phyloP scores from a whole-genome alignment of 2,113 vertebrate species.

The Hippocampus mohnikei region DNA sequence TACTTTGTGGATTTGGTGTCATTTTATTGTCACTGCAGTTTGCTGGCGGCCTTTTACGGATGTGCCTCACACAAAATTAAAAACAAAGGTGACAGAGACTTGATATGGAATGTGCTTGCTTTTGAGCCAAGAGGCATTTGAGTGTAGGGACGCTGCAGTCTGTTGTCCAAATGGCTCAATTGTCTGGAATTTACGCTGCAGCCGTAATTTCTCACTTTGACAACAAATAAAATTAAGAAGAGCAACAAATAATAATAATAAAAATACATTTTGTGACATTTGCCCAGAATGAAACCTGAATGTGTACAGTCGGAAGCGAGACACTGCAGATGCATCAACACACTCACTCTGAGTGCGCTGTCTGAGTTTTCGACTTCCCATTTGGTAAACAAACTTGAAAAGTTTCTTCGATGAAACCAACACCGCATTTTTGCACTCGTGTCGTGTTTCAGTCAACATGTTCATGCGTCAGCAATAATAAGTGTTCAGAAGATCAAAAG shows the following conservation, averaged over 20 bases:
- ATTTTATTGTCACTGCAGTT: no score
- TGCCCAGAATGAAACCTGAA: constrained; percentile 27
- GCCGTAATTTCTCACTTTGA: constrained; percentile 60
- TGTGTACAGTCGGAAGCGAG: constrained; percentile 5
- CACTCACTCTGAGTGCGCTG: neutral
- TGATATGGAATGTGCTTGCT: no score
- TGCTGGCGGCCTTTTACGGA: no score
- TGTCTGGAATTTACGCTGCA: constrained; percentile 62
- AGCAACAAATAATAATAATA: constrained; percentile 40
- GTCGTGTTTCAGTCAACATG: constrained; percentile 15
- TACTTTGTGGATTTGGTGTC: no score
- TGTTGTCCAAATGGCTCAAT: constrained; percentile 53
- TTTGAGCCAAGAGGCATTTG: no score
- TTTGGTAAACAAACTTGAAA: neutral
- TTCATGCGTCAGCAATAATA: constrained; percentile 23
- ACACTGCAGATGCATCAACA: no score
- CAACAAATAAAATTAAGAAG: constrained; percentile 60
- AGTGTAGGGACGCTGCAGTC: constrained; percentile 32
- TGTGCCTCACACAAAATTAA: no score
- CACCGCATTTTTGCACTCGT: neutral
- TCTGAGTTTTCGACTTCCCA: neutral
- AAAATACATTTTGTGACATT: constrained; percentile 27
- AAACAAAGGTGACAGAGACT: no score
- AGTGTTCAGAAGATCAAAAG: constrained; percentile 40
- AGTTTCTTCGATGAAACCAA: neutral